Evolutionary conservation across 2,113 vertebrate species (phyloP), one percentile per base, ranked within the genome.

Genomic region (Microcebus tavaratra): DNA sequence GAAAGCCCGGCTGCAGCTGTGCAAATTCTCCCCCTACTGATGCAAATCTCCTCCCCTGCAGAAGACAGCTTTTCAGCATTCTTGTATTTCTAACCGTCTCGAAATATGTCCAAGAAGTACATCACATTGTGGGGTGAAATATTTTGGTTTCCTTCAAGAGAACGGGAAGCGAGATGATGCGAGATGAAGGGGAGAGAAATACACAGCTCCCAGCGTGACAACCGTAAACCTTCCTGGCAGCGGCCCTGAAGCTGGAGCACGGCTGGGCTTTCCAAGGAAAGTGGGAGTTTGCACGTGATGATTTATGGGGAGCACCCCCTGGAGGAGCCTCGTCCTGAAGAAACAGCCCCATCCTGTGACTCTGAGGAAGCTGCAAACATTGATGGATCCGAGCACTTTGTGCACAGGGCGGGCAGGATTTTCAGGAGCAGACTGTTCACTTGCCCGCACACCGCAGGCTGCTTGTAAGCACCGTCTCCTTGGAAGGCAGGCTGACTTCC

Each of bases 361-460:
- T 84, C 25, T 8, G n/a, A 63, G 55, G 88, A 92, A 70, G 75
- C 39, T 65, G 14, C 76, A 81, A 95, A 95, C 79, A 81, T 93
- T 81, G 81, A 84, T 0, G 9, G 57, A 75, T 39, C 34, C 0
- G 11, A 88, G 86, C 73, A n/a, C 53, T 88, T 55, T 4, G 10
- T 34, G 59, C 34, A 4, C 48, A 8, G 0, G 6, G 78, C 4
- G 1, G 76, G 86, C 29, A 67, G 67, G 65, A 17, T 78, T 91
- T 94, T 61, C 75, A 72, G 89, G 67, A 72, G 42, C 78, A 68
- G 90, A 73, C 27, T 34, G 42, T 63, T 80, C 84, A 6, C 73
- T 95, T 81, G 81, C 65, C 67, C 13, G 87, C 39, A n/a, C 36
- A 39, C 67, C 1, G 1, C 59, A 76, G 92, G 90, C 83, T 67